These are phyloP conservation scores for Sarcophaga subvicina DNA, from an alignment of 2,888 invertebrate species.

Conservation along the genomic window DNA sequence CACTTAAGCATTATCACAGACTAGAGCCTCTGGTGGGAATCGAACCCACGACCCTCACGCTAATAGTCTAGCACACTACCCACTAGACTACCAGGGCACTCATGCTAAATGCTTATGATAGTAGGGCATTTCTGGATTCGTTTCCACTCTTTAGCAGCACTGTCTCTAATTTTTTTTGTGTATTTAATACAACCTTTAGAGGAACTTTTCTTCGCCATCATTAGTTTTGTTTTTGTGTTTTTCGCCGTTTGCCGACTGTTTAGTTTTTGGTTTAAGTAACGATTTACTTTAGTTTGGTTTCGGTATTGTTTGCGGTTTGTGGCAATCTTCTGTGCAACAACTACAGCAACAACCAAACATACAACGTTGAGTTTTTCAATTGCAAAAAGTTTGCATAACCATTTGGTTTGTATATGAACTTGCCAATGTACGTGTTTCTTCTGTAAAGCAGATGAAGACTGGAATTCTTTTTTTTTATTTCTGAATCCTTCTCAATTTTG, in stretches of 20 bases:
- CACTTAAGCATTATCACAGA: too few species aligned
- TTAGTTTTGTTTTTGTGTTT: background rate
- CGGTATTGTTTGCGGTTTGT: slow-evolving; percentile 54
- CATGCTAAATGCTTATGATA: background rate
- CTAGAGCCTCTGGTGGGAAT: too few species aligned
- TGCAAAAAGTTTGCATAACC: slow-evolving; percentile 48
- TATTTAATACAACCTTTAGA: slow-evolving; percentile 51
- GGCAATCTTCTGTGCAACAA: slow-evolving; percentile 20
- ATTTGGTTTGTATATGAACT: background rate
- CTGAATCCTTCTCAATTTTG: background rate
- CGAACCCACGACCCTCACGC: too few species aligned
- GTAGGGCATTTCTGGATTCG: slow-evolving; percentile 10
- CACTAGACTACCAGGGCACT: too few species aligned
- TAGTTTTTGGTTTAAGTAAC: slow-evolving; percentile 38
- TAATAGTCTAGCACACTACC: too few species aligned
- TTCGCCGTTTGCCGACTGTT: too few species aligned
- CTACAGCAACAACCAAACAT: background rate
- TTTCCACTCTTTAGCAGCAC: background rate
- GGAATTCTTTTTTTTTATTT: background rate
- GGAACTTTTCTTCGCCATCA: slow-evolving; percentile 33
- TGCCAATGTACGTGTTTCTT: slow-evolving; percentile 27
- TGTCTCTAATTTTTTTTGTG: slow-evolving; percentile 34
- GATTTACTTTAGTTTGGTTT: slow-evolving; percentile 53
- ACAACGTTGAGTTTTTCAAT: slow-evolving; percentile 25
- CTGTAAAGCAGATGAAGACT: background rate